Base-by-base conservation (phyloP, 92 coral and sea anemone genomes). In the Palythoa caribaeorum region DNA sequence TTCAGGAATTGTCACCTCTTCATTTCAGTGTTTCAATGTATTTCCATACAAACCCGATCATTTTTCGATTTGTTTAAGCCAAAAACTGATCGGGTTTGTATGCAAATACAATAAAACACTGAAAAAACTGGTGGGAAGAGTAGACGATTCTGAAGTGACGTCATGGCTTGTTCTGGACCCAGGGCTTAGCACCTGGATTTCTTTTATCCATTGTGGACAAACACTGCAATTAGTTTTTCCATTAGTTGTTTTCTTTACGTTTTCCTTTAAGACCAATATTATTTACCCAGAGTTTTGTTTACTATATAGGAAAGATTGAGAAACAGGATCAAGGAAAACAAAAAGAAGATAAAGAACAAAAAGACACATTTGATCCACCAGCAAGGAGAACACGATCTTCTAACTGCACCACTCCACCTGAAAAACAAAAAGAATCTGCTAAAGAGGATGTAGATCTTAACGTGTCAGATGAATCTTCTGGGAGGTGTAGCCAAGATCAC, bases 321-420 rank as follows among this genome's bases (percentile, higher is more conserved):
- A 71, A 40, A 2, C 50, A 71, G 38, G 39, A 16, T 15, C 73
- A 48, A 81, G 59, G n/a, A n/a, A 66, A 66, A 36, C 75, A 66
- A 66, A 38, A 6, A 19, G 36, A 81, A 8, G 44, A n/a, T 65
- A 36, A 38, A 66, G 62, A 63, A 15, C 38, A 51, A 81, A 20
- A 40, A 20, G 62, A 66, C 2, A 16, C 11, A 17, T 50, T 12
- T 6, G 76, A 47, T 38, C 66, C 59, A 13, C 76, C 60, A 65
- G 21, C 60, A 14, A 81, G 86, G 39, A 44, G 62, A 81, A 65
- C 76, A 20, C 66, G 86, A 50, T 81, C 86, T 20, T 51, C 57
- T 12, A 19, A 51, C 19, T 5, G 15, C 60, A 17, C 60, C n/a
- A 60, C 76, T 63, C 44, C 74, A 65, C 76, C 9, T 5, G 50